Base-by-base conservation (phyloP, 2,797 vertebrate species). In the Hoplostethus atlanticus region DNA sequence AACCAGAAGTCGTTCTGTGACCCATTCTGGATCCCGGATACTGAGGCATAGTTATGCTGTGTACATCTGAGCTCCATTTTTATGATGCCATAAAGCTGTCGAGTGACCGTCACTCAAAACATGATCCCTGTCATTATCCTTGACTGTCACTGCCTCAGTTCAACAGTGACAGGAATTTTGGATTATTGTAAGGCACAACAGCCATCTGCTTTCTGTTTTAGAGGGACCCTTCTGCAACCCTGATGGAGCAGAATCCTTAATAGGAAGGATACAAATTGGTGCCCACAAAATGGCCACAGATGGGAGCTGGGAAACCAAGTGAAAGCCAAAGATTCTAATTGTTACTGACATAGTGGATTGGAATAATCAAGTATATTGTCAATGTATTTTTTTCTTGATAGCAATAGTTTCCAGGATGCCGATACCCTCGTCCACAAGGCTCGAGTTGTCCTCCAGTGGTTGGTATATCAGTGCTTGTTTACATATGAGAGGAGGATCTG, bases 131-230 rank as follows among this genome's bases (percentile, higher is more conserved):
- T 13, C 25, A 0, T 12, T 25, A 8, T 61, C 57, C 46, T 61
- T 46, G 21, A 28, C 69, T 9, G 1, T 34, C 55, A 30, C 17
- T 69, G 50, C 48, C 6, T 40, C 13, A n/a, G 71, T 36, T 17
- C 17, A 4, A 9, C 69, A 5, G 52, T 6, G 10, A 15, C n/a
- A 38, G 62, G n/a, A 61, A 58, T 54, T 34, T 56, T 15, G 34
- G 30, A 55, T 13, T 6, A 78, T 25, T 57, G 68, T 67, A 51
- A 28, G 48, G 31, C 71, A 75, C 73, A 48, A 63, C 71, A 57
- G 73, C 79, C 81, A 78, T 80, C 83, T 85, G 83, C 73, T 63
- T 59, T 51, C 72, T 60, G 71, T 71, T 61, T 76, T 1, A 56
- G 6, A 82, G 77, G 30, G 66, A 55, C 46, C 40, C 47, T 31